Conservation (phyloP, 2,888 invertebrate genomes). For the Hypomecis punctinalis region DNA sequence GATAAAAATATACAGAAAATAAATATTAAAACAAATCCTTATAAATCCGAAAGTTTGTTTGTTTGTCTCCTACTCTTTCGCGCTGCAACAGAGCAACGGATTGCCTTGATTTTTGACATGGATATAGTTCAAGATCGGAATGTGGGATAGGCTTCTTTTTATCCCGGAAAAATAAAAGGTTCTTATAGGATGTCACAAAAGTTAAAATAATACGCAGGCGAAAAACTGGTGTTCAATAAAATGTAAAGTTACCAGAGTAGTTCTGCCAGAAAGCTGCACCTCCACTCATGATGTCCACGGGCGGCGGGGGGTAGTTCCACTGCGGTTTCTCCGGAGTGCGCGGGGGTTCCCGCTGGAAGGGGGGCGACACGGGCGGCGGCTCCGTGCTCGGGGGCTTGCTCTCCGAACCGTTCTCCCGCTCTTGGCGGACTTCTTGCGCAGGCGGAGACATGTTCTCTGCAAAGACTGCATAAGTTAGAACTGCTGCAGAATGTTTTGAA, state of each 20-base stretch:
- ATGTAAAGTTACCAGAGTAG: conserved; percentile 90
- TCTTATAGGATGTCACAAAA: no score
- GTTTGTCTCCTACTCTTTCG: no score
- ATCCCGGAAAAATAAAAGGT: no score
- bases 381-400: conserved; percentile 79
- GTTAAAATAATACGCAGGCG: no score
- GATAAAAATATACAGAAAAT: no score
- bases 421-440: conserved; percentile 71
- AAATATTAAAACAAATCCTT: no score
- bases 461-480: conserved; percentile 28
- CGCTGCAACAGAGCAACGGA: no score
- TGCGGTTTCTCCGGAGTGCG: conserved; percentile 82
- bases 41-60: no score
- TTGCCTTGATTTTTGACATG: no score
- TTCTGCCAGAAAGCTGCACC: conserved; percentile 96
- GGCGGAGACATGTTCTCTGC: conserved; percentile 73
- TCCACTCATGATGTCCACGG: conserved; percentile 91
- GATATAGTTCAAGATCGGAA: no score
- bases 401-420: conserved; percentile 78
- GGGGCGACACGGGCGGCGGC: conserved; percentile 76
- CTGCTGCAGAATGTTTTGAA: conserved; percentile 5
- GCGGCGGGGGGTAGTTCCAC: conserved; percentile 83
- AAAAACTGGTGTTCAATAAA: no score
- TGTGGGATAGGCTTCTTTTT: no score
- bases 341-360: conserved; percentile 77